A percentile compares a stretch with the other conserved stretches of the same genome.
phyloP scores from a whole-genome alignment of 2,888 invertebrate species.

The Hymenopus coronatus region DNA sequence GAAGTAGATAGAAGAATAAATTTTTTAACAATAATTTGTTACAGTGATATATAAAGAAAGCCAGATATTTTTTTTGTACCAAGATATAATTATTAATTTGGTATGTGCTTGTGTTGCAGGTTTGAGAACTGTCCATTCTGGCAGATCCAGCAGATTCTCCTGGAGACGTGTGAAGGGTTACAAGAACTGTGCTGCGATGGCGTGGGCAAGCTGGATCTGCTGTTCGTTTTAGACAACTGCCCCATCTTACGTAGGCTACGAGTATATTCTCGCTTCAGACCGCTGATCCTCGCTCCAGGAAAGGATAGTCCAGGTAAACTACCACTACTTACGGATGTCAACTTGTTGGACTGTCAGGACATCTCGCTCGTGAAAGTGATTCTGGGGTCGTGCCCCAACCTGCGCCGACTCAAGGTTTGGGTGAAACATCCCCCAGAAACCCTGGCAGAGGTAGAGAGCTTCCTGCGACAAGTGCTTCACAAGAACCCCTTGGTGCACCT shows the following conservation, averaged over 20 bases:
- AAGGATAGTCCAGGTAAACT: background rate
- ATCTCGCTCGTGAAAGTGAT: background rate
- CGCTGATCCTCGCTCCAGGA: background rate
- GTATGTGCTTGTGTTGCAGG: background rate
- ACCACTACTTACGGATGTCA: background rate
- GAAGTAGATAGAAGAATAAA: too few relatives aligned
- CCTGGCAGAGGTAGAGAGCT: background rate
- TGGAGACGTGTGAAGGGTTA: background rate
- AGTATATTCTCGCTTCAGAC: background rate
- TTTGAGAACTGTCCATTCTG: background rate
- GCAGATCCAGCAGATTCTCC: background rate
- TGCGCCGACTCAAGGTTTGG: background rate
- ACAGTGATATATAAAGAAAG: too few relatives aligned
- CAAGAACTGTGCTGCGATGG: background rate
- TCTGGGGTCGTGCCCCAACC: background rate
- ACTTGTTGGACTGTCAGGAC: background rate
- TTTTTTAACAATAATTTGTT: too few relatives aligned
- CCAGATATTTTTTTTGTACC: too few relatives aligned
- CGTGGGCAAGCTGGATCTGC: background rate
- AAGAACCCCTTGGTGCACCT: background rate
- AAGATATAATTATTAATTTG: too few relatives aligned
- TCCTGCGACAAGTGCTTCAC: background rate
- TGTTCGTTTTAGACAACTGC: background rate
- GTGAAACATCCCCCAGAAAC: background rate
- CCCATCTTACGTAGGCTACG: background rate